These are phyloP conservation scores for Cepaea nemoralis DNA, from an alignment of 1,140 invertebrate species.

Conservation along the genomic window DNA sequence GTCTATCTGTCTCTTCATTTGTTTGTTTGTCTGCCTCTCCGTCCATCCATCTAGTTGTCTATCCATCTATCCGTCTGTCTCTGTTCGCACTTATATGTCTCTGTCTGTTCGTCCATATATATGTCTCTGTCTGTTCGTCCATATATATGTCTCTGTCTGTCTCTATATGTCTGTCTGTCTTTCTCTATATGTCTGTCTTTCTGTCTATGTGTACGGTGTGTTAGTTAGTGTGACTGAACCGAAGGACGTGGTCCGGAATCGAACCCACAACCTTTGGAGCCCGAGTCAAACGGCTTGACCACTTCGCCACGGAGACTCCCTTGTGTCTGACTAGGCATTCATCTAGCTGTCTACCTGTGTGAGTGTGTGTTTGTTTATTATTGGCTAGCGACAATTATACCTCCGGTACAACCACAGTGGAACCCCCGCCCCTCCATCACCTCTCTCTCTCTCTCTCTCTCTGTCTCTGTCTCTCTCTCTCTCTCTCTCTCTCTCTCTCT, in stretches of 20 bases:
- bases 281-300: no score
- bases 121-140: background rate
- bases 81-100: background rate
- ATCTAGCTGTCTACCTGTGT: no score
- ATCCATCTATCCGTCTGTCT: constrained; percentile 7
- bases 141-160: background rate
- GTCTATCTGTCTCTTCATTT: background rate
- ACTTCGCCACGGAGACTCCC: no score
- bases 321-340: no score
- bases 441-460: background rate
- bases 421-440: no score
- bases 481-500: constrained; percentile 4
- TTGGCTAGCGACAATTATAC: no score
- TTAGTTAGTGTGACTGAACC: no score
- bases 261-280: no score
- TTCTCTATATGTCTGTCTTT: background rate
- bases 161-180: background rate
- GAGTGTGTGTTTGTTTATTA: no score
- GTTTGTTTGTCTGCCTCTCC: background rate
- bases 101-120: background rate
- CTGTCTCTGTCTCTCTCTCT: background rate
- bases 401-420: no score
- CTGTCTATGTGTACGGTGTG: no score
- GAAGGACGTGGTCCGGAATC: no score
- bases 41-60: background rate